Percentiles rank a stretch among this genome's conserved stretches.
Conservation (phyloP, 2,797 vertebrate genomes). For the Petrocephalus sullivani region DNA sequence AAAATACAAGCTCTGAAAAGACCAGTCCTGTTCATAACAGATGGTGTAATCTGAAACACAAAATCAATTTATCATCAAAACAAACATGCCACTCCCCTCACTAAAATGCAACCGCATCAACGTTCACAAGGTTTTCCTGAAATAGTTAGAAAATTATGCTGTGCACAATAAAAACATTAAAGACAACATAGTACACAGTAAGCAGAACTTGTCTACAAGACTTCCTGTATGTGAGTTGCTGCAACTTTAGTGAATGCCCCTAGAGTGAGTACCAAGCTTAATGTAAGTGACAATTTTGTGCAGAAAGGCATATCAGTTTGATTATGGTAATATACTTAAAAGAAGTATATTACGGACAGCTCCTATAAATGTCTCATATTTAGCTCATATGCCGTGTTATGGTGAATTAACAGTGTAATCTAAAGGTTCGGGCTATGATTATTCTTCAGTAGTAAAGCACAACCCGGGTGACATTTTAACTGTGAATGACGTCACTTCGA, state of each 20-base stretch:
- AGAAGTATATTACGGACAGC: not conserved
- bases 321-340: not conserved
- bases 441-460: not conserved
- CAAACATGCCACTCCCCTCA: not conserved
- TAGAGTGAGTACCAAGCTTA: not conserved
- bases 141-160: not conserved
- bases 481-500: not conserved
- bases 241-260: not conserved
- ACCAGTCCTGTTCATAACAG: not conserved
- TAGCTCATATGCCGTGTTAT: not conserved
- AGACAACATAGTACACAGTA: not conserved
- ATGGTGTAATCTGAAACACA: not conserved
- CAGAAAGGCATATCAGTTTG: not conserved
- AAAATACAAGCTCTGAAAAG: not conserved
- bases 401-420: conserved; percentile 1
- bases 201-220: not conserved
- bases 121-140: not conserved
- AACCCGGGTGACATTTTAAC: not conserved
- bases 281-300: not conserved
- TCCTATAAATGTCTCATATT: not conserved
- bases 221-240: not conserved
- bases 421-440: not conserved
- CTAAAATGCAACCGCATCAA: not conserved
- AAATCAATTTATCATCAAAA: not conserved
- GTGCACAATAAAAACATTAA: not conserved